These are phyloP conservation scores for Aradus depressus DNA, from an alignment of 2,888 invertebrate species.

Conservation along the genomic window DNA sequence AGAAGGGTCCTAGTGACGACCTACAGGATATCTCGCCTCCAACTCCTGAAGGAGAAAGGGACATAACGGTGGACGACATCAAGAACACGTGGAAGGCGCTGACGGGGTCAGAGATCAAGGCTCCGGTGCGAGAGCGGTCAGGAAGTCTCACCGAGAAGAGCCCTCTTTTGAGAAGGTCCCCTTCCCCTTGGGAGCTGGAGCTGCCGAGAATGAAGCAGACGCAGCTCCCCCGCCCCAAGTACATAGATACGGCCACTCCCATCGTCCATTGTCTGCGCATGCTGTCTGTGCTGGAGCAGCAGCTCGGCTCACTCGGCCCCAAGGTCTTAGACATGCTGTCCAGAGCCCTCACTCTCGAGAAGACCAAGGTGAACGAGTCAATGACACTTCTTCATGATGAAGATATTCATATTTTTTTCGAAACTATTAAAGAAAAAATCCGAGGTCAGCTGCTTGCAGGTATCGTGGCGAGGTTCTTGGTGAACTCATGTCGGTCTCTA, in stretches of 20 bases:
- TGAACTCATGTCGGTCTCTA: constrained; percentile 59
- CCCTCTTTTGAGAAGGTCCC: constrained; percentile 15
- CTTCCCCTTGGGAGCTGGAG: constrained; percentile 14
- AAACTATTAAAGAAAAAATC: constrained; percentile 75
- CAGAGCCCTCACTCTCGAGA: constrained; percentile 66
- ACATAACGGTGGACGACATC: constrained; percentile 31
- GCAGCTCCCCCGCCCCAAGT: too few species aligned
- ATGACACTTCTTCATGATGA: constrained; percentile 62
- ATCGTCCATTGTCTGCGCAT: constrained; percentile 43
- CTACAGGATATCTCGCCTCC: constrained; percentile 27
- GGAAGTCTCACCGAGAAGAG: constrained; percentile 24
- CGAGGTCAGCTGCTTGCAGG: constrained; percentile 65
- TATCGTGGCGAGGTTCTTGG: constrained; percentile 49
- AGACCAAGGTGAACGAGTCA: constrained; percentile 42
- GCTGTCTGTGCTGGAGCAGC: constrained; percentile 69
- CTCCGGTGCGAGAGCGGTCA: constrained; percentile 20
- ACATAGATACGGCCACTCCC: constrained; percentile 42
- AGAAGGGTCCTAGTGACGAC: constrained; percentile 11
- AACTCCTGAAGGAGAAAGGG: constrained; percentile 30
- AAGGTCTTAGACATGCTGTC: constrained; percentile 65
- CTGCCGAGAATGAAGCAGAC: constrained; percentile 28
- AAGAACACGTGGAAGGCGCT: constrained; percentile 32
- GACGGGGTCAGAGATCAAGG: constrained; percentile 32
- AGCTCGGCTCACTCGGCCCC: constrained; percentile 73
- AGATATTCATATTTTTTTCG: constrained; percentile 62